Evolutionary conservation across 2,888 invertebrate species (phyloP).

Genomic region (Nesidiocoris tenuis): DNA sequence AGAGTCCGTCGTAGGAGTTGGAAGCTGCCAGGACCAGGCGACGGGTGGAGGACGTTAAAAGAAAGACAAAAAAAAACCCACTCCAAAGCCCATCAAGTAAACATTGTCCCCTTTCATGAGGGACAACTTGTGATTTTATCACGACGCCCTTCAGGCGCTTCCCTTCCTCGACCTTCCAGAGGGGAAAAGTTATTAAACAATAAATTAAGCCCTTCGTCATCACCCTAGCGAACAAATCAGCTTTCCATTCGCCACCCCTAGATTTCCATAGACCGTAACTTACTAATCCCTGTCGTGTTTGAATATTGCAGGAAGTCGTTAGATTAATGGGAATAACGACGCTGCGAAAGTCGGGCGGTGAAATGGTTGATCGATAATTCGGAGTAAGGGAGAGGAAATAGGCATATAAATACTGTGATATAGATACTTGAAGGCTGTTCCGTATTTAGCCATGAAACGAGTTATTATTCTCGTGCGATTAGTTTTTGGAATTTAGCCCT

Average conservation of each 20-base stretch:
- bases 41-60: conserved; percentile 5
- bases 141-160: conserved; percentile 6
- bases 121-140: conserved; percentile 32
- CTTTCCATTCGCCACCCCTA: conserved; percentile 8
- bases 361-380: neutral
- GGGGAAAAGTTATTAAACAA: conserved; percentile 15
- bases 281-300: neutral
- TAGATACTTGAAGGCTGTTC: no score
- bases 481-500: no score
- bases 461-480: no score
- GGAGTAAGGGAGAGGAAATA: neutral
- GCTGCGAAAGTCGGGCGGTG: neutral
- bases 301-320: neutral
- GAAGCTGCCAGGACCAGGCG: neutral
- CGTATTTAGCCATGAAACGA: no score
- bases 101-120: conserved; percentile 27
- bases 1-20: neutral
- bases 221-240: conserved; percentile 20
- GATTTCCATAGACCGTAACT: neutral
- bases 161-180: neutral
- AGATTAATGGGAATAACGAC: neutral
- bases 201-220: conserved; percentile 27
- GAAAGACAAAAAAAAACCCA: conserved; percentile 10
- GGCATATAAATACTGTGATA: no score
- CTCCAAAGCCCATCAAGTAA: conserved; percentile 20